A percentile compares a stretch with the other conserved stretches of the same genome.
Evolutionary conservation across 1,140 invertebrate species (phyloP).

Genomic region (Sipha flava): DNA sequence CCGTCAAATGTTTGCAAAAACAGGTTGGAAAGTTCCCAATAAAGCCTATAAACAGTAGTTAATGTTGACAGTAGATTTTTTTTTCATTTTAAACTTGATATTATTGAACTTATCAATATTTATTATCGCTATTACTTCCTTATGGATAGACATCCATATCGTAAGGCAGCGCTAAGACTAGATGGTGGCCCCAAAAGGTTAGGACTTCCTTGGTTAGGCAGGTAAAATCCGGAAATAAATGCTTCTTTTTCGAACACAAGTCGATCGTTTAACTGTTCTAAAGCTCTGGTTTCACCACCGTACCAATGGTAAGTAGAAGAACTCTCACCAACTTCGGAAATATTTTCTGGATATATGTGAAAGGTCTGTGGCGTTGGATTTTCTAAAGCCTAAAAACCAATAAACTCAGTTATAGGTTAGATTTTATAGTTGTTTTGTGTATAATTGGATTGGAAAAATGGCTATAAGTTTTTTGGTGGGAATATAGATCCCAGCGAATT

Average conservation of each 20-base stretch:
- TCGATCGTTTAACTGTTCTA: slow-evolving; percentile 46
- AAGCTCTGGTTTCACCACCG: slow-evolving; percentile 60
- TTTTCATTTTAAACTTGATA: too few species aligned
- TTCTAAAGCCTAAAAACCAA: not conserved
- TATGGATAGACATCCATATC: slow-evolving; percentile 58
- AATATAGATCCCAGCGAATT: too few species aligned
- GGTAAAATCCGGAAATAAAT: slow-evolving; percentile 45
- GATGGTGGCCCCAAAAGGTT: slow-evolving; percentile 58
- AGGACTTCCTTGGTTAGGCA: slow-evolving; percentile 60
- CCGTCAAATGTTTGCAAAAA: not conserved
- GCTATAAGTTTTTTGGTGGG: too few species aligned
- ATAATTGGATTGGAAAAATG: too few species aligned
- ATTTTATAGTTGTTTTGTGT: too few species aligned
- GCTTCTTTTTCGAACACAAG: slow-evolving; percentile 46
- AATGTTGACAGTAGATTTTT: not conserved
- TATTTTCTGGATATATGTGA: slow-evolving; percentile 48
- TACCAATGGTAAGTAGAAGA: slow-evolving; percentile 48
- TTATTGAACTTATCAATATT: too few species aligned
- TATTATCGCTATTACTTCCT: slow-evolving; percentile 44
- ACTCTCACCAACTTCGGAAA: slow-evolving; percentile 39
- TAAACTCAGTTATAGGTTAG: not conserved
- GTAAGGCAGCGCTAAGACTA: slow-evolving; percentile 58
- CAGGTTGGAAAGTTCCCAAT: not conserved
- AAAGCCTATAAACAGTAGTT: not conserved
- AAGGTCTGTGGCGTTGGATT: slow-evolving; percentile 53